Evolutionary conservation across 37 sponge, comb jelly and placozoan species (phyloP).

Genomic region (Lycopodina hypogea): DNA sequence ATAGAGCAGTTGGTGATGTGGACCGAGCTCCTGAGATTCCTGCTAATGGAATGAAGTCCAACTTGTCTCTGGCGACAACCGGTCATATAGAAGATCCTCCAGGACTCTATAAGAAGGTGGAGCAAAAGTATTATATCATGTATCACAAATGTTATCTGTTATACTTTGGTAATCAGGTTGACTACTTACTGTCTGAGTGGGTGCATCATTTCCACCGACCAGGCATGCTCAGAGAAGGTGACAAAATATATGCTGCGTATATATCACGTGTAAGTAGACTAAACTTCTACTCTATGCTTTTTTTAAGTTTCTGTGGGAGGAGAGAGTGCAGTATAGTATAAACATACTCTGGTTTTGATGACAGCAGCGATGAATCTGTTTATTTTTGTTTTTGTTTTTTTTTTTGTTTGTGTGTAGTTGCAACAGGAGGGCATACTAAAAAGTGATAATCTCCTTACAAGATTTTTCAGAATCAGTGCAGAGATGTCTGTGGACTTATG

Average conservation of each 20-base stretch:
- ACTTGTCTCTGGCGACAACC: slow-evolving; percentile 4
- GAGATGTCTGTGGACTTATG: slow-evolving; percentile 98
- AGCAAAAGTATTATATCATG: background rate
- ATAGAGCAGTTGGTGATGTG: slow-evolving; percentile 25
- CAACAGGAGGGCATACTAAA: slow-evolving; percentile 96
- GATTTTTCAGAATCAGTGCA: slow-evolving; percentile 92
- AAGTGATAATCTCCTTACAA: slow-evolving; percentile 86
- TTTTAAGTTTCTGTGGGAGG: no score
- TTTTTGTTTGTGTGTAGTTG: slow-evolving; percentile 43
- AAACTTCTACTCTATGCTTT: no score
- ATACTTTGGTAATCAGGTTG: slow-evolving; percentile 58
- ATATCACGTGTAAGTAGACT: slow-evolving; percentile 71
- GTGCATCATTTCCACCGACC: slow-evolving; percentile 91
- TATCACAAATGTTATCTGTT: background rate
- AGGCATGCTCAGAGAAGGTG: slow-evolving; percentile 79
- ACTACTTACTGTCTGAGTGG: slow-evolving; percentile 94
- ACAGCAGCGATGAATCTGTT: background rate
- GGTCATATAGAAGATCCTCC: slow-evolving; percentile 87
- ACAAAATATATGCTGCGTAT: slow-evolving; percentile 87
- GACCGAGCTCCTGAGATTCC: slow-evolving; percentile 51
- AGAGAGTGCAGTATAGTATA: background rate
- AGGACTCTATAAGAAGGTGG: slow-evolving; percentile 89
- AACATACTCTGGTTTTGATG: background rate
- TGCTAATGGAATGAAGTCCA: slow-evolving; percentile 7
- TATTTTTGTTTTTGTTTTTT: no score